A percentile compares a stretch with the other conserved stretches of the same genome.
These are phyloP conservation scores for Xanthostigma xanthostigma DNA, from an alignment of 2,888 invertebrate species.

Conservation along the genomic window DNA sequence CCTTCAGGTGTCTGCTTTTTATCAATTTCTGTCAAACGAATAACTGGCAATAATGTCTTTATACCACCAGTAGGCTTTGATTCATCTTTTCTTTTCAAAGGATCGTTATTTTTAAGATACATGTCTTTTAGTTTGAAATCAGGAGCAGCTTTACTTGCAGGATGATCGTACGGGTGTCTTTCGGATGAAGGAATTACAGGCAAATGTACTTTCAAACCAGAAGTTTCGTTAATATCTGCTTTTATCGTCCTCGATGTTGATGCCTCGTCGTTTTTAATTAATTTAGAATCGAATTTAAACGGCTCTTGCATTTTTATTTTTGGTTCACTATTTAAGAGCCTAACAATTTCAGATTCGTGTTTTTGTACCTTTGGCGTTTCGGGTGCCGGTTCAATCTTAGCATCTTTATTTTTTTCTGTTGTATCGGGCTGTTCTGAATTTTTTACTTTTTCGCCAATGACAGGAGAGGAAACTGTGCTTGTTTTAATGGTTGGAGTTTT, in stretches of 20 bases:
- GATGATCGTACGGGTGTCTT: too few relatives aligned
- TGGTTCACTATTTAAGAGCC: slow-evolving; percentile 9
- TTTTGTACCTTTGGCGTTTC: not conserved
- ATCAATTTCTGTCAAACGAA: slow-evolving; percentile 11
- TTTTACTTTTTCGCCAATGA: slow-evolving; percentile 8
- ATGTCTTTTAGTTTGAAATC: not conserved
- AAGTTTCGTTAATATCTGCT: too few relatives aligned
- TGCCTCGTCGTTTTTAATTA: not conserved
- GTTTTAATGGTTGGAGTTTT: slow-evolving; percentile 8
- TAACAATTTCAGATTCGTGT: slow-evolving; percentile 22
- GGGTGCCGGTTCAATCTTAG: not conserved
- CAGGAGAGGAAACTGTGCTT: slow-evolving; percentile 5
- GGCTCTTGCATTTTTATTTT: slow-evolving; percentile 8
- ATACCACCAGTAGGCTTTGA: slow-evolving; percentile 31
- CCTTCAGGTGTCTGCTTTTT: slow-evolving; percentile 18
- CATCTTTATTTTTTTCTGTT: slow-evolving; percentile 1
- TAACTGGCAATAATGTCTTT: slow-evolving; percentile 33
- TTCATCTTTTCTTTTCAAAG: slow-evolving; percentile 21
- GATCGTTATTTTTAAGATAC: not conserved
- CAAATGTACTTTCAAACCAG: too few relatives aligned
- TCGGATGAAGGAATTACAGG: too few relatives aligned
- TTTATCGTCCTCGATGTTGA: too few relatives aligned
- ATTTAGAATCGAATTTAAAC: slow-evolving; percentile 3
- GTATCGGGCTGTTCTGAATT: slow-evolving; percentile 8
- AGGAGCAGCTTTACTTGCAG: too few relatives aligned